A percentile compares a stretch with the other conserved stretches of the same genome.
These are phyloP conservation scores for Sycophaga agraensis DNA, from an alignment of 1,140 invertebrate genomes.

Conservation along the genomic window DNA sequence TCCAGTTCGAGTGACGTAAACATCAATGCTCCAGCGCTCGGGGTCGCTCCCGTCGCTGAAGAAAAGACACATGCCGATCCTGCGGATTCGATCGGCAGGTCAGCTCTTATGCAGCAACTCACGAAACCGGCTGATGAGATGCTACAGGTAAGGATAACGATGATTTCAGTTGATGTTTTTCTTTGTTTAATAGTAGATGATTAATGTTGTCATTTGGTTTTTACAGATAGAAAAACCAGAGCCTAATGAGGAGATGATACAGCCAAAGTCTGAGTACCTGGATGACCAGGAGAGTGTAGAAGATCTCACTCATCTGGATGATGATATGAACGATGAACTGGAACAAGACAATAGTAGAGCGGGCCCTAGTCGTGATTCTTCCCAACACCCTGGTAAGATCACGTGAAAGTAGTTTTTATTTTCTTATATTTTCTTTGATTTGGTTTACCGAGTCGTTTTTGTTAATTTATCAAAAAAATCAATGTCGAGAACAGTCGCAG, in stretches of 20 bases:
- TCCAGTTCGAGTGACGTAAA: conserved; percentile 57
- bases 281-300: conserved; percentile 77
- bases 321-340: conserved; percentile 69
- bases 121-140: conserved; percentile 56
- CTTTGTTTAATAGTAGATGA: too few species aligned
- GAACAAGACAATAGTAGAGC: conserved; percentile 61
- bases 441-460: conserved; percentile 25
- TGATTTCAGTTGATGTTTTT: too few species aligned
- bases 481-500: conserved; percentile 25
- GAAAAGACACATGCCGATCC: conserved; percentile 49
- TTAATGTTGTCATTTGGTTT: not conserved
- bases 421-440: too few species aligned
- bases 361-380: conserved; percentile 56
- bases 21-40: conserved; percentile 46
- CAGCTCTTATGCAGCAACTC: conserved; percentile 54
- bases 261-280: conserved; percentile 76
- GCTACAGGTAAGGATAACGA: conserved; percentile 47
- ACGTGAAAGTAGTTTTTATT: not conserved
- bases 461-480: conserved; percentile 12
- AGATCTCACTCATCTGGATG: conserved; percentile 79
- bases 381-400: conserved; percentile 57
- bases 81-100: conserved; percentile 51
- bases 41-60: conserved; percentile 51
- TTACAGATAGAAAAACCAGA: conserved; percentile 53
- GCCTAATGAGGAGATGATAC: conserved; percentile 61